phyloP scores from a whole-genome alignment of 2,888 invertebrate genomes.

The Drosophila algonquin region DNA sequence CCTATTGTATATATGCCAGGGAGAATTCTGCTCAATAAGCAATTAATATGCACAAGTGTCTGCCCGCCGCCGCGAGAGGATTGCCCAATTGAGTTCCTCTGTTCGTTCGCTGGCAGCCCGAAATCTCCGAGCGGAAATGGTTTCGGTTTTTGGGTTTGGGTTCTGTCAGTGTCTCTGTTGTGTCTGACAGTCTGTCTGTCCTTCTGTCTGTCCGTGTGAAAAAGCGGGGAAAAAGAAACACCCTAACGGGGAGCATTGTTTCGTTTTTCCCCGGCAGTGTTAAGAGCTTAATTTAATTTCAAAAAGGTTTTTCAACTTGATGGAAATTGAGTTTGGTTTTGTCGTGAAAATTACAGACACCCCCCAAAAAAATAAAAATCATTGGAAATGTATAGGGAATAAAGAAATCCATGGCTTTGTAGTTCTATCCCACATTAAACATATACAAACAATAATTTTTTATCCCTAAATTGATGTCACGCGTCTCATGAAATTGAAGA shows the following conservation, averaged over 20 bases:
- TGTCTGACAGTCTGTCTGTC: not conserved
- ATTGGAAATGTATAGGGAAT: not conserved
- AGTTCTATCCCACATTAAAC: not conserved
- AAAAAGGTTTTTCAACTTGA: constrained; percentile 31
- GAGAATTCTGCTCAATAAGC: constrained; percentile 71
- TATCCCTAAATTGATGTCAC: too few species aligned
- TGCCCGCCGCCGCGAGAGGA: constrained; percentile 32
- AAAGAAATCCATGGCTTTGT: not conserved
- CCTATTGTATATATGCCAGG: not conserved
- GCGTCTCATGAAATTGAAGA: constrained; percentile 2
- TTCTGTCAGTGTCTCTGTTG: not conserved
- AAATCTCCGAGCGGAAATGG: constrained; percentile 47
- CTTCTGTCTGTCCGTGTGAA: constrained; percentile 15
- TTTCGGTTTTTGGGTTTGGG: constrained; percentile 19
- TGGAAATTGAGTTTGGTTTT: constrained; percentile 22
- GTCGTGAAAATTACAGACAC: constrained; percentile 7
- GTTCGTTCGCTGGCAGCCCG: constrained; percentile 9
- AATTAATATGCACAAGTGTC: constrained; percentile 81
- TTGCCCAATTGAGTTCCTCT: constrained; percentile 18
- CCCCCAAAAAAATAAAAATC: not conserved
- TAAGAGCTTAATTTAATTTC: constrained; percentile 41
- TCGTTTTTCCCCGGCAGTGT: constrained; percentile 43
- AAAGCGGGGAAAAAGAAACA: constrained; percentile 27
- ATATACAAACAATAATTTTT: not conserved
- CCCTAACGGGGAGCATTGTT: constrained; percentile 64